These are phyloP conservation scores for Mylabris phalerata DNA, from an alignment of 1,140 invertebrate genomes.

Conservation along the genomic window DNA sequence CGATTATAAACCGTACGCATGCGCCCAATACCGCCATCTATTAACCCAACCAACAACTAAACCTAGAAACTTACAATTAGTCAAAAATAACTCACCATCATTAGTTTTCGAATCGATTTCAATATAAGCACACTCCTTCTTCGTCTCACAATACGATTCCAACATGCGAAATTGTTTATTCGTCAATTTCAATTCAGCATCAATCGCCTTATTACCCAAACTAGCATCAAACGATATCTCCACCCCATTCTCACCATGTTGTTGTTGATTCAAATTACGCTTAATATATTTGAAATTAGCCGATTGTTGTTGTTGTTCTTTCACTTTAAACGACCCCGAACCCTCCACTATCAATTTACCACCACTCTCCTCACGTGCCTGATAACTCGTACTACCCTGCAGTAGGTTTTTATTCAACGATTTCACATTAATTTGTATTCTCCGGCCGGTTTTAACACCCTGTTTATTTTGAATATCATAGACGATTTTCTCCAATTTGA, in stretches of 20 bases:
- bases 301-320: conserved; percentile 57
- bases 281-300: conserved; percentile 65
- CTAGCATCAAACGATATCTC: conserved; percentile 49
- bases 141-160: conserved; percentile 66
- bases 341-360: conserved; percentile 65
- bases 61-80: neutral
- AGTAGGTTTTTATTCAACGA: conserved; percentile 58
- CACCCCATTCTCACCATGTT: conserved; percentile 56
- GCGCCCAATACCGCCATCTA: too few relatives aligned
- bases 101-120: conserved; percentile 57
- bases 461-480: conserved; percentile 57
- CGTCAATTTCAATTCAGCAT: conserved; percentile 60
- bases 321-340: conserved; percentile 56
- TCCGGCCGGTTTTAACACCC: conserved; percentile 41
- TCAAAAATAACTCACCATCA: conserved; percentile 41
- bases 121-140: conserved; percentile 65
- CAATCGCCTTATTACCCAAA: conserved; percentile 47
- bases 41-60: neutral
- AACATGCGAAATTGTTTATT: conserved; percentile 62
- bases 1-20: too few relatives aligned
- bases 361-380: conserved; percentile 59
- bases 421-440: conserved; percentile 54
- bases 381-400: conserved; percentile 60
- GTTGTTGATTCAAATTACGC: conserved; percentile 51
- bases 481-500: conserved; percentile 59